Evolutionary conservation across 2,113 vertebrate genomes (phyloP), one percentile per base, ranked within the genome.

Genomic region (Haliaeetus leucogaster): DNA sequence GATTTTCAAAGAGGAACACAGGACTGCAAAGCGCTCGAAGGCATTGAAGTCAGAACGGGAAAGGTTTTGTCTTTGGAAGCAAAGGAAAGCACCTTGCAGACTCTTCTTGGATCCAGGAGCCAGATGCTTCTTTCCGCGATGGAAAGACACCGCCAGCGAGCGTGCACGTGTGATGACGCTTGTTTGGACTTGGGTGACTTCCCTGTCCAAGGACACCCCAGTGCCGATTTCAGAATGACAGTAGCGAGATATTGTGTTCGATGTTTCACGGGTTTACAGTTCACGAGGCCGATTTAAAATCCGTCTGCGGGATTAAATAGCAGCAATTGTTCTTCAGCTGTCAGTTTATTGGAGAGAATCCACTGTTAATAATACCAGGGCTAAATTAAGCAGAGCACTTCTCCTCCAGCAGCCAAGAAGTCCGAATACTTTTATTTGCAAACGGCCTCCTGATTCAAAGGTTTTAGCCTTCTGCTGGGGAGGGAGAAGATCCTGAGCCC

Each of bases 301-400:
- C 74, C 11, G 3, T 74, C 66, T 70, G 88, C 59, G 79, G 90
- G 62, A 77, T 93, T 90, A 90, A 92, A 94, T 53, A 67, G 88
- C 80, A n/a, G 76, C 85, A 29, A 80, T 94, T 96, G 82, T 90
- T 97, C 85, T 82, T 83, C 45, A 11, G 71, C 67, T 67, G 92
- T 86, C 88, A 74, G 93, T 5, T 77, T 62, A 19, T 13, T 94
- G 90, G 88, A 92, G 61, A 52, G 82, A 68, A 71, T 84, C 90
- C 94, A 63, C 23, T 5, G 83, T 30, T 92, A 48, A 27, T 90
- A 90, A 85, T 23, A 88, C 62, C 85, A 34, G 74, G 67, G 76
- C 88, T 95, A 86, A 96, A 90, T 93, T 82, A 86, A 95, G 88
- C 90, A 40, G 85, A 89, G 67, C 82, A 5, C n/a, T 92, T 55